Evolutionary conservation across 1,140 invertebrate species (phyloP).

Genomic region (Bombus vancouverensis): DNA sequence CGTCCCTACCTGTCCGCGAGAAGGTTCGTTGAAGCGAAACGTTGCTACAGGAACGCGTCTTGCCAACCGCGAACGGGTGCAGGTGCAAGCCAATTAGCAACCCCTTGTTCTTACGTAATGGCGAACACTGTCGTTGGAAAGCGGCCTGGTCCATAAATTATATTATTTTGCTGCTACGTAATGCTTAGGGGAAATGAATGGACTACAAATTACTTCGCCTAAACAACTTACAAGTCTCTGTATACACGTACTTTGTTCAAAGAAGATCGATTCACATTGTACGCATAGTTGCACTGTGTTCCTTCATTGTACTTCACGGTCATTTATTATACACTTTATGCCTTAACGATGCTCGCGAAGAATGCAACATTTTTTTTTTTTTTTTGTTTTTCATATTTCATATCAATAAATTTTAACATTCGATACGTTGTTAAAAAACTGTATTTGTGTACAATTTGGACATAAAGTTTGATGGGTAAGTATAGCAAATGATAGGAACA

Average conservation of each 20-base stretch:
- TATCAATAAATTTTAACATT: no score
- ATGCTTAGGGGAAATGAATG: not conserved
- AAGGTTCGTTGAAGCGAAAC: constrained; percentile 28
- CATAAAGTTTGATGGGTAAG: no score
- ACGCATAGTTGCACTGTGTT: not conserved
- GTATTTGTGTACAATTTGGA: no score
- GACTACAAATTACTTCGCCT: not conserved
- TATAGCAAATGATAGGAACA: no score
- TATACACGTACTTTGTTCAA: not conserved
- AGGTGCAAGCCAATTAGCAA: constrained; percentile 55
- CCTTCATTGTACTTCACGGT: not conserved
- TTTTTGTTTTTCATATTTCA: no score
- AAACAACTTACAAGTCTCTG: not conserved
- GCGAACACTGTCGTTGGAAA: constrained; percentile 23
- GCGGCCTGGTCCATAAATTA: constrained; percentile 21
- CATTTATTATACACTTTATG: not conserved
- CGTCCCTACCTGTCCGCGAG: constrained; percentile 13
- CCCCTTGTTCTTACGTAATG: constrained; percentile 46
- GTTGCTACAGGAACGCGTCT: constrained; percentile 38
- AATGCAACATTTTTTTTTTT: no score
- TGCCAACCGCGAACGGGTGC: constrained; percentile 32
- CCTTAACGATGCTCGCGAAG: not conserved
- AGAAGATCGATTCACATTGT: not conserved
- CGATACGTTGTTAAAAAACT: no score
- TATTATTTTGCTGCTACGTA: constrained; percentile 30